Evolutionary conservation across 2,113 vertebrate genomes (phyloP).

Genomic region (Nyctibius bracteatus): DNA sequence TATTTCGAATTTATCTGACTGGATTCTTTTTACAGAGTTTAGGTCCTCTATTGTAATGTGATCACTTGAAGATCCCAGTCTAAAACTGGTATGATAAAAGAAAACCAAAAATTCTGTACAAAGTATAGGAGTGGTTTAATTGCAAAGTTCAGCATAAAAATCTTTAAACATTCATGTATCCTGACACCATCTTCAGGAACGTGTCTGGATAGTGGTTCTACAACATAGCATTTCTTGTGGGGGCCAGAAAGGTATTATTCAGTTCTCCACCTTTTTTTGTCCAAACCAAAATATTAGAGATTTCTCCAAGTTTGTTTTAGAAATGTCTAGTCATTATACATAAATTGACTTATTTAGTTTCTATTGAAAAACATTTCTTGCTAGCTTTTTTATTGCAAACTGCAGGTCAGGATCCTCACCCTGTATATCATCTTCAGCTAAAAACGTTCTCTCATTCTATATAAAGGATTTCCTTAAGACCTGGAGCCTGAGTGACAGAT

Average conservation of each 20-base stretch:
- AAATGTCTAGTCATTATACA: background rate
- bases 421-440: background rate
- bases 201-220: rapidly evolving
- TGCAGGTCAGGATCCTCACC: background rate
- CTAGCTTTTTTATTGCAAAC: background rate
- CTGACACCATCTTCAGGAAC: background rate
- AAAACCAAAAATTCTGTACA: background rate
- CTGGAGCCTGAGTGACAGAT: background rate
- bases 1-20: background rate
- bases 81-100: background rate
- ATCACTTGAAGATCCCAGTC: background rate
- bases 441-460: background rate
- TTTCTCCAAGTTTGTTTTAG: background rate
- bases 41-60: background rate
- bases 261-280: background rate
- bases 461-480: background rate
- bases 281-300: background rate
- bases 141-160: background rate
- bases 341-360: background rate
- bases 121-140: background rate
- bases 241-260: background rate
- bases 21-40: background rate
- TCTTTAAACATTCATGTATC: background rate
- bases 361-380: background rate
- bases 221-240: background rate